Percentiles rank a stretch among this genome's conserved stretches.
Evolutionary conservation across 2,797 vertebrate species (phyloP).

Genomic region (Anguilla anguilla): DNA sequence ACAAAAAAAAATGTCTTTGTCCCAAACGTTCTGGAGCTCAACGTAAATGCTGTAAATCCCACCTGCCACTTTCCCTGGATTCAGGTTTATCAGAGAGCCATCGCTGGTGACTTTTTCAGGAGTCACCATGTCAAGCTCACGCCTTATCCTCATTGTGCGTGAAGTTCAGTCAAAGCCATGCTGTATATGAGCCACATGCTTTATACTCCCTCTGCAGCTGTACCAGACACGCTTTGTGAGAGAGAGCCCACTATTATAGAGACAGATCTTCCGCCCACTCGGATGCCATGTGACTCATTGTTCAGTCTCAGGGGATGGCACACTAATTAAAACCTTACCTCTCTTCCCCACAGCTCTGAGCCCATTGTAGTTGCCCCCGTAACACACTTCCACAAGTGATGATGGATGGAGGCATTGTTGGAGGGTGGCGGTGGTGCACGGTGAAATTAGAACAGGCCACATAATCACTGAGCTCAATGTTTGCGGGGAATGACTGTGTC

Average conservation of each 20-base stretch:
- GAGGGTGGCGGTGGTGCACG: background rate
- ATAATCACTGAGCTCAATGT: background rate
- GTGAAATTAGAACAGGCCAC: background rate
- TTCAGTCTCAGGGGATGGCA: background rate
- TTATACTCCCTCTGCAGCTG: background rate
- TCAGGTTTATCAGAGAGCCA: background rate
- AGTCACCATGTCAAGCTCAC: background rate
- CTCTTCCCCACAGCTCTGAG: constrained; percentile 7
- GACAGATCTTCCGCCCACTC: constrained; percentile 13
- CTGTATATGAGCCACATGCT: background rate
- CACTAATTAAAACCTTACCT: constrained; percentile 24
- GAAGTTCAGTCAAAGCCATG: background rate
- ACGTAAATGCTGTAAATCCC: background rate
- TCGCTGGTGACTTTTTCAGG: background rate
- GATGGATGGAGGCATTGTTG: constrained; percentile 17
- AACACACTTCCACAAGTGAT: background rate
- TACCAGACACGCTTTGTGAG: background rate
- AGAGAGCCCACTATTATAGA: background rate
- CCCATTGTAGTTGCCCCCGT: background rate
- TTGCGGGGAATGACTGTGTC: background rate
- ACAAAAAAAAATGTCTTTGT: too few relatives aligned
- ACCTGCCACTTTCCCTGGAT: background rate
- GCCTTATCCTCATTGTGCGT: background rate
- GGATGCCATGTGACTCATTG: constrained; percentile 8
- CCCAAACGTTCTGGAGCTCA: too few relatives aligned